Evolutionary conservation across 2,113 vertebrate genomes (phyloP), one percentile per base, ranked within the genome.

Genomic region (Suncus etruscus): DNA sequence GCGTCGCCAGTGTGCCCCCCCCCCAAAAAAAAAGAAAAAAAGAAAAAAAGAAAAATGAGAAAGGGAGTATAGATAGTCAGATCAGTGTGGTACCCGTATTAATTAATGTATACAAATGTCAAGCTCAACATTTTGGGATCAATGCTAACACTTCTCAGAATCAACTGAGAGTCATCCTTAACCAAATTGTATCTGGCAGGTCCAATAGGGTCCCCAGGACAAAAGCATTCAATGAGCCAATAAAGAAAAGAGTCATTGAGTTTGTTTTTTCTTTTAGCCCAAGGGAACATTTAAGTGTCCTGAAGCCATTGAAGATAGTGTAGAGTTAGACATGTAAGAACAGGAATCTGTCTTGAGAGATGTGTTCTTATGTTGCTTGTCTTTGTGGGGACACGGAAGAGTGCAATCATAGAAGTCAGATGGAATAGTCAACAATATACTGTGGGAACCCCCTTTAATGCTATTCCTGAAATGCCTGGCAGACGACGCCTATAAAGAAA

Each of bases 11-110:
- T n/a, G n/a, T n/a, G n/a, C n/a, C n/a, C n/a, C n/a, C n/a, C n/a
- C n/a, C n/a, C n/a, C n/a, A n/a, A n/a, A n/a, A n/a, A n/a, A n/a
- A n/a, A n/a, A n/a, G n/a, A n/a, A n/a, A n/a, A n/a, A n/a, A n/a
- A n/a, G n/a, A n/a, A 51, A 47, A 80, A 83, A 66, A 80, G 66
- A 70, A 79, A 31, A 84, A 11, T 18, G 68, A 92, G 85, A 74
- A 81, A 20, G 15, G 58, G 7, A 25, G 39, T 20, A 15, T 0
- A 18, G 85, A 39, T 68, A 65, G 15, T n/a, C 68, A 84, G 70
- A 78, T 25, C 77, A 90, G 75, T 39, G 24, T 10, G 50, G 48
- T 50, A 65, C 32, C 54, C 2, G 2, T 18, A 61, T n/a, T n/a
- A 58, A 7, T 70, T 89, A 70, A 29, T 69, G 39, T 85, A 32